These are phyloP conservation scores for Halictus ligatus DNA, from an alignment of 2,888 invertebrate genomes.

Conservation along the genomic window DNA sequence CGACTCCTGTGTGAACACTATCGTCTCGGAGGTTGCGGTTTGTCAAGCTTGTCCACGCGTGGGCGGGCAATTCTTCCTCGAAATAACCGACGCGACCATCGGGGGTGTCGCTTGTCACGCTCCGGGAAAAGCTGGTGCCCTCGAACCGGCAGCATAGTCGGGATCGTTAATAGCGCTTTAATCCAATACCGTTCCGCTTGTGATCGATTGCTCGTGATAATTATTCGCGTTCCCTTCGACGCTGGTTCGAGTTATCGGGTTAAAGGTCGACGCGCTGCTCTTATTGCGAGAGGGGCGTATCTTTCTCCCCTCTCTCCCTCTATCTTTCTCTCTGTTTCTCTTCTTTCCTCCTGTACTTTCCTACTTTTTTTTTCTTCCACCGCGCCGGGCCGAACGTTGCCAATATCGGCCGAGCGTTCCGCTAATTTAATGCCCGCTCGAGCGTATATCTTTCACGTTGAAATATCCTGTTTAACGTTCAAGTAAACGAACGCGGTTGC, in stretches of 20 bases:
- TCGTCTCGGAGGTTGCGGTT: too few species aligned
- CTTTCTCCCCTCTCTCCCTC: background rate
- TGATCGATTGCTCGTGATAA: constrained; percentile 53
- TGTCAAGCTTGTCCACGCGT: background rate
- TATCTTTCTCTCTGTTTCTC: background rate
- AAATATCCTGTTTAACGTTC: constrained; percentile 16
- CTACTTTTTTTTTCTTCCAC: background rate
- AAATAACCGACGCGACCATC: constrained; percentile 24
- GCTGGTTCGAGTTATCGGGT: constrained; percentile 22
- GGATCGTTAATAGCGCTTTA: constrained; percentile 47
- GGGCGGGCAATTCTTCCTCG: background rate
- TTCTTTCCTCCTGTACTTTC: background rate
- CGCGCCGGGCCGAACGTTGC: background rate
- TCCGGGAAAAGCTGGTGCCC: background rate
- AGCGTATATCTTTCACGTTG: background rate
- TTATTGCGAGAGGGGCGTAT: constrained; percentile 2
- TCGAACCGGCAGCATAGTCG: background rate
- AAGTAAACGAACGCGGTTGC: background rate
- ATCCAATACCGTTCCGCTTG: constrained; percentile 33
- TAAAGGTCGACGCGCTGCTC: constrained; percentile 33
- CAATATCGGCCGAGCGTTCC: constrained; percentile 8
- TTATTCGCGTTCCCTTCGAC: constrained; percentile 43
- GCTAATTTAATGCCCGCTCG: background rate
- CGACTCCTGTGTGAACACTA: too few species aligned
- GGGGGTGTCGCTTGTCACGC: background rate